phyloP scores from a whole-genome alignment of 2,888 invertebrate species.

The Cantharis lateralis region DNA sequence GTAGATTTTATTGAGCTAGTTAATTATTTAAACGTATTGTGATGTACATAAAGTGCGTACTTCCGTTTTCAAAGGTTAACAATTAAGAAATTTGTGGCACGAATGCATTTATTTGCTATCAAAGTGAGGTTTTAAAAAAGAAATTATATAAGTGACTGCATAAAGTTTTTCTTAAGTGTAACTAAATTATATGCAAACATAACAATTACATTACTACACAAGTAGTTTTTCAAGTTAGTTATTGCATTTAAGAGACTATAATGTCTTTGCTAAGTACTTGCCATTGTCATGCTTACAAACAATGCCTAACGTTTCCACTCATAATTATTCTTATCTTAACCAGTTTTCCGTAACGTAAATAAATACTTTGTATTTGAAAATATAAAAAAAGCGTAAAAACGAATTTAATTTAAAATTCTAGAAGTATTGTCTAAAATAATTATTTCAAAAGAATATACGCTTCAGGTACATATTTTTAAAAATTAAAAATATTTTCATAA shows the following conservation, averaged over 20 bases:
- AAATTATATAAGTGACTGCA: not conserved
- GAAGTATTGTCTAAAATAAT: no score
- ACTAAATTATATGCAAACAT: constrained; percentile 37
- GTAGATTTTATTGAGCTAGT: not conserved
- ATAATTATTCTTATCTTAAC: constrained; percentile 26
- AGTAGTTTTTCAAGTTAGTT: constrained; percentile 45
- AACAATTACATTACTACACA: constrained; percentile 45
- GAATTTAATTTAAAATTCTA: not conserved
- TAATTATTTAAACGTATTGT: not conserved
- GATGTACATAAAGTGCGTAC: constrained; percentile 2
- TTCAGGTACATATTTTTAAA: no score
- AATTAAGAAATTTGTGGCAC: constrained; percentile 9
- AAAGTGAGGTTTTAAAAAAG: constrained; percentile 3
- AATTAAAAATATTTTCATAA: no score
- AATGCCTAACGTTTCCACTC: constrained; percentile 25
- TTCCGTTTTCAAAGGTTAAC: constrained; percentile 7
- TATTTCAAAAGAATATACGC: no score
- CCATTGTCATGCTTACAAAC: constrained; percentile 29
- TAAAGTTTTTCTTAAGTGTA: constrained; percentile 22
- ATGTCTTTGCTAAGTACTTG: constrained; percentile 29
- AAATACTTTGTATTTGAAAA: not conserved
- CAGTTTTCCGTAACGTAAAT: constrained; percentile 4
- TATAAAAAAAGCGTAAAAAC: not conserved
- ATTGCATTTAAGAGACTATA: constrained; percentile 36
- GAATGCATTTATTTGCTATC: constrained; percentile 6